These are phyloP conservation scores for Portevinia maculata DNA, from an alignment of 2,888 invertebrate genomes.

Conservation along the genomic window DNA sequence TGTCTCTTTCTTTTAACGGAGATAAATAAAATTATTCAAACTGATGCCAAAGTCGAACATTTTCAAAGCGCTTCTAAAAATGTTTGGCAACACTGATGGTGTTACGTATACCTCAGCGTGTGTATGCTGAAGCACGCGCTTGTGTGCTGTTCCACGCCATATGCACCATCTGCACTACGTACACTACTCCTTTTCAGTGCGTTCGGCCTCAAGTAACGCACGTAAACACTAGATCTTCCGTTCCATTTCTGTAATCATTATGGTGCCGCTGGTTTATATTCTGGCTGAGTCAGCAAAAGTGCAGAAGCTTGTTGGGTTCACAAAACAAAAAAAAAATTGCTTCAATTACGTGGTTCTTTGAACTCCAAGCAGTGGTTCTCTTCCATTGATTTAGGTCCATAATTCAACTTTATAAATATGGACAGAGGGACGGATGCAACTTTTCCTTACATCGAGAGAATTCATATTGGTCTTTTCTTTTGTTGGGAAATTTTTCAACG, in stretches of 20 bases:
- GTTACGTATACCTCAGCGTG: background rate
- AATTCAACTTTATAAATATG: constrained; percentile 67
- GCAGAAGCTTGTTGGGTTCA: constrained; percentile 58
- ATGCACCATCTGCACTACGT: constrained; percentile 12
- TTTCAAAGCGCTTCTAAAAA: too few species aligned
- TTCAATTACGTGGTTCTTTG: constrained; percentile 69
- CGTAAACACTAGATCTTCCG: constrained; percentile 64
- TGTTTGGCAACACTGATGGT: too few species aligned
- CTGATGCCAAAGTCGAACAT: too few species aligned
- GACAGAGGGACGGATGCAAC: constrained; percentile 50
- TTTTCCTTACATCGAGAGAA: constrained; percentile 13
- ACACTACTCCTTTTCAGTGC: background rate
- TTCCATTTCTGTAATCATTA: constrained; percentile 56
- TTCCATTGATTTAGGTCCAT: constrained; percentile 67
- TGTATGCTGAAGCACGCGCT: background rate
- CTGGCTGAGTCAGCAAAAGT: constrained; percentile 29
- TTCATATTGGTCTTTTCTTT: background rate
- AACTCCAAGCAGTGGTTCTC: constrained; percentile 43
- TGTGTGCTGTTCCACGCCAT: constrained; percentile 1
- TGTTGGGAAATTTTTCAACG: constrained; percentile 56
- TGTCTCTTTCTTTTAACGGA: too few species aligned
- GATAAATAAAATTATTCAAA: too few species aligned
- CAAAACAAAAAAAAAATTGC: constrained; percentile 20
- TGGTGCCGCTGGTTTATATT: constrained; percentile 14
- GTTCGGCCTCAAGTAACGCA: constrained; percentile 56